Evolutionary conservation across 2,113 vertebrate species (phyloP).

Genomic region (Plotosus lineatus): DNA sequence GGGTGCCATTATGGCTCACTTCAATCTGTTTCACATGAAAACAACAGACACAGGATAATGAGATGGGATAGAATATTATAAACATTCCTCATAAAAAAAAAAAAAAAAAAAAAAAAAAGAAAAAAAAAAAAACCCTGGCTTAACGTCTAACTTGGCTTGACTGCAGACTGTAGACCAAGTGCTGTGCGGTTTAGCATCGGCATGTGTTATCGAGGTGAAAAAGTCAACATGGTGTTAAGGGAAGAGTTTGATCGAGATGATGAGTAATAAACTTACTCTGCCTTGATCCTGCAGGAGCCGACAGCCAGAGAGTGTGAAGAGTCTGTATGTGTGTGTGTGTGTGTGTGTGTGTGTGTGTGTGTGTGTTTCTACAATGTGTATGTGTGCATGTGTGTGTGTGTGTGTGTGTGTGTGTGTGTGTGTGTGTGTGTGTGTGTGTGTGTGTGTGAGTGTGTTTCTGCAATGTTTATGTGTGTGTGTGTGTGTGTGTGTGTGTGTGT

Average conservation of each 20-base stretch:
- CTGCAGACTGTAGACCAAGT: neutral
- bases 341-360: too few relatives aligned
- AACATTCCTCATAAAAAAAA: neutral
- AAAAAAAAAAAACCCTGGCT: neutral
- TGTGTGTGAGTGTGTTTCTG: too few relatives aligned
- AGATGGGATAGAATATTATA: conserved; percentile 12
- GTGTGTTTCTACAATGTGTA: too few relatives aligned
- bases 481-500: too few relatives aligned
- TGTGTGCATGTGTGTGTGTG: too few relatives aligned
- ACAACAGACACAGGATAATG: conserved; percentile 33
- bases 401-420: too few relatives aligned
- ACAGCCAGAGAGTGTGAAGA: too few relatives aligned
- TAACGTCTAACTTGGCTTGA: neutral
- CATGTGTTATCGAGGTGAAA: neutral
- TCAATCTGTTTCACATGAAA: conserved; percentile 37
- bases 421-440: too few relatives aligned
- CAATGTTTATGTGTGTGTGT: too few relatives aligned
- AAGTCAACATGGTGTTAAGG: neutral
- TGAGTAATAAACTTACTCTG: neutral
- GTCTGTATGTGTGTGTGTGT: too few relatives aligned
- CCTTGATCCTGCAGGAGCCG: too few relatives aligned
- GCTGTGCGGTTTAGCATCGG: neutral
- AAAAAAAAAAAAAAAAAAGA: neutral
- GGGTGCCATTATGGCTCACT: conserved; percentile 5
- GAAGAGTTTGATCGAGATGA: neutral